Evolutionary conservation across 2,888 invertebrate species (phyloP), one percentile per base, ranked within the genome.

Genomic region (Dexiosoma caninum): DNA sequence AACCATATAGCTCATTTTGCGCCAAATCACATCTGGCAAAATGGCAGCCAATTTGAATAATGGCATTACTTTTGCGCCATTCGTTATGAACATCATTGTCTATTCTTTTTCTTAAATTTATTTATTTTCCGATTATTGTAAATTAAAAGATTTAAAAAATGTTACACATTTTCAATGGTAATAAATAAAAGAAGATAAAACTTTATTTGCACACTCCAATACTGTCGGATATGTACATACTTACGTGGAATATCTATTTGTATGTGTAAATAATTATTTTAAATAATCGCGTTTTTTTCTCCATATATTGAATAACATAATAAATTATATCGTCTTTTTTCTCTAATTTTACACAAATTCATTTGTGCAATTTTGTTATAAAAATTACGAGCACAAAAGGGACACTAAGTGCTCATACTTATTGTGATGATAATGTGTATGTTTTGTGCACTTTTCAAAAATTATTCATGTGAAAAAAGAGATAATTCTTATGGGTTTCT

Each of bases 381-480:
- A n/a, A 75, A 12, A 32, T 19, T 66, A n/a, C n/a, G n/a, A n/a
- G n/a, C n/a, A n/a, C 19, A 9, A 10, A 53, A 72, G 51, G 46
- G 49, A 62, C 30, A 32, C 16, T 44, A 32, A 42, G 32, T 53
- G 0, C 42, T 59, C 42, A 40, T 57, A 19, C 19, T 64, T 16
- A 35, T 35, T 27, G 16, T 59, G 21, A 59, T 72, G 35, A 40
- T 62, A 53, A 55, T 55, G 53, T 19, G 10, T 23, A 12, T 62
- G 32, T 64, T 77, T 69, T 40, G 30, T 77, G 40, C 62, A 62
- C 27, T 69, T 62, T 67, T 62, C 30, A 67, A 69, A 69, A 70
- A 6, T 62, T 30, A 62, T 62, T 77, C 76, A 77, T 69, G 76
- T 55, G 42, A 51, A 46, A 77, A 77, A 62, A 62, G 30, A 77